Evolutionary conservation across 2,113 vertebrate genomes (phyloP).

Genomic region (Cebidichthys violaceus): DNA sequence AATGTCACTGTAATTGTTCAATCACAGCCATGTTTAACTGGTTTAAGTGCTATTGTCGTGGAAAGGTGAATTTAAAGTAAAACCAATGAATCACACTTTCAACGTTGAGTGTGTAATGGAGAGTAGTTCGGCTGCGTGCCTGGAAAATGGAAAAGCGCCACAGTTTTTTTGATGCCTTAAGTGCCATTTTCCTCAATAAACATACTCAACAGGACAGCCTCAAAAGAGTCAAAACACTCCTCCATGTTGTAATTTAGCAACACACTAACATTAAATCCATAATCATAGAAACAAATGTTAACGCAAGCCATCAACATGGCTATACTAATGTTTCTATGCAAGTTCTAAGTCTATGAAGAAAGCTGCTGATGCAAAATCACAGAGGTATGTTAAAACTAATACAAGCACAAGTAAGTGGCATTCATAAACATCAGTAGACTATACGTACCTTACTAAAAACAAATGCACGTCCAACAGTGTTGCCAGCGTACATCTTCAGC

Average conservation of each 20-base stretch:
- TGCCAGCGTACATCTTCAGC: not conserved
- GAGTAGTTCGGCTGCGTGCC: not conserved
- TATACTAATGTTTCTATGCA: not conserved
- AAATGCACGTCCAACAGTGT: not conserved
- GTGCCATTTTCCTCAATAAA: slow-evolving; percentile 23
- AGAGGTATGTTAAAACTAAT: not conserved
- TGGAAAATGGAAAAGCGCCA: slow-evolving; percentile 5
- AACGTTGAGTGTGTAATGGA: slow-evolving; percentile 10
- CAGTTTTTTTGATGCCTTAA: slow-evolving; percentile 4
- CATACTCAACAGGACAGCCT: slow-evolving; percentile 1
- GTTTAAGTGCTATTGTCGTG: not conserved
- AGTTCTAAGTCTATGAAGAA: not conserved
- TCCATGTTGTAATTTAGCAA: slow-evolving; percentile 16
- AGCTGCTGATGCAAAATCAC: not conserved
- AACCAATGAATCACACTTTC: slow-evolving; percentile 17
- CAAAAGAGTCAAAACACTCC: not conserved
- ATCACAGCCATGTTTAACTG: slow-evolving; percentile 7
- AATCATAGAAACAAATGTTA: not conserved
- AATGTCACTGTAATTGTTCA: slow-evolving; percentile 5
- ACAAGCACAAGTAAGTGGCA: not conserved
- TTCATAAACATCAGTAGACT: not conserved
- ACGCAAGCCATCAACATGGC: not conserved
- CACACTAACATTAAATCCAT: slow-evolving; percentile 7
- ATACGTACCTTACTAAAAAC: not conserved
- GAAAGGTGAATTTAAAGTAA: slow-evolving; percentile 8